Base-by-base conservation (phyloP, 1,140 invertebrate species). In the Drosophila sp. region DNA sequence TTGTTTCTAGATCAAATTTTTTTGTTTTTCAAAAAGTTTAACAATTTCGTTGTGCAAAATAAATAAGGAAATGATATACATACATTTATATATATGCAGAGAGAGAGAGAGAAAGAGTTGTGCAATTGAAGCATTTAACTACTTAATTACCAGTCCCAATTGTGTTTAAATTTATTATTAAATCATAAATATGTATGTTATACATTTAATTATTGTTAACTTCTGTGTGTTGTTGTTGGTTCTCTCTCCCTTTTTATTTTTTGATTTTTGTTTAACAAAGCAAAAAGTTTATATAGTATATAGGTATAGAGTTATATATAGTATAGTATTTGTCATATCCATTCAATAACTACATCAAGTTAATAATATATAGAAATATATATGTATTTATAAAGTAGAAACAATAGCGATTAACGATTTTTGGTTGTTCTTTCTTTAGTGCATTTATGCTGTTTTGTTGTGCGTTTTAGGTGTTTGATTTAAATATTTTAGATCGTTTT, bases 161-260 rank as follows among this genome's bases (percentile, higher is more conserved):
- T 27, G 44, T 50, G n/a, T 50, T 47, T 25, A 25, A 23, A 47
- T 47, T 47, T 47, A 23, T 47, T 25, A 7, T 47, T 47, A 27
- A 4, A 10, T 38, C 6, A 40, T 65, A 65, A 54, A 67, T 40
- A 32, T 67, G 67, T 74, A 62, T 57, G 57, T 75, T 73, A 73
- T 72, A 61, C 57, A 75, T 67, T 75, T 73, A 65, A 55, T 77
- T 85, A 70, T 82, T 79, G 65, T 72, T 72, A 80, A 55, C 17
- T 44, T 8, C 41, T 38, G 30, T 38, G n/a, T 23, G 6, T 11
- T 38, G 35, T 11, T 50, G 44, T 50, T 50, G 23, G 23, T 50
- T 10, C 23, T 25, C 25, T 27, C 44, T 50, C 23, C 27, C 6
- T 50, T 27, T 50, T 11, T 38, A 10, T 25, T 38, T 38, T 33